Evolutionary conservation across 2,113 vertebrate species (phyloP).

Genomic region (Hypanus sabinus): DNA sequence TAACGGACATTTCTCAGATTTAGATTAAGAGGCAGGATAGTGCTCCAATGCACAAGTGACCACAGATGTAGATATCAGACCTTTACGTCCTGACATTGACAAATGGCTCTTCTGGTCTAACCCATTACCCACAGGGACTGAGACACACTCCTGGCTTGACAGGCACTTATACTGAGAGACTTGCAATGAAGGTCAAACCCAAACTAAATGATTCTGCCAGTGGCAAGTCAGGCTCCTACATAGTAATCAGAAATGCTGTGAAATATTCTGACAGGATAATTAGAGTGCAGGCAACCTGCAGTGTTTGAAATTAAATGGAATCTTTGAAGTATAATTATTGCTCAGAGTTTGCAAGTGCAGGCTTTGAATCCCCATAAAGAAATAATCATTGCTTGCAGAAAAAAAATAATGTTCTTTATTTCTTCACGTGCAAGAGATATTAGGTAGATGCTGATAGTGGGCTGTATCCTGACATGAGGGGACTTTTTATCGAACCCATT

Average conservation of each 20-base stretch:
- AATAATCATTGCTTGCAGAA: not conserved
- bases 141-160: not conserved
- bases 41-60: conserved; percentile 29
- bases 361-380: not conserved
- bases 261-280: conserved; percentile 34
- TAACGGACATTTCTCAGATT: not conserved
- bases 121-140: conserved; percentile 16
- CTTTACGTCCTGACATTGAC: conserved; percentile 26
- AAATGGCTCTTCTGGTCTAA: conserved; percentile 8
- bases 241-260: conserved; percentile 14
- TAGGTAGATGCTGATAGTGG: not conserved
- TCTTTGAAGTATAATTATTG: conserved; percentile 34
- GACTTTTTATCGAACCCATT: not conserved
- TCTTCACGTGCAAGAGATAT: not conserved
- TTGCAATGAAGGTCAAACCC: conserved; percentile 30
- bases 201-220: conserved; percentile 26
- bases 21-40: not conserved
- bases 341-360: not conserved
- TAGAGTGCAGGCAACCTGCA: conserved; percentile 20
- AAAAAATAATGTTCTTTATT: not conserved
- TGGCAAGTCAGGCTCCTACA: not conserved
- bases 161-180: conserved; percentile 1
- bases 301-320: conserved; percentile 33
- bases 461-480: not conserved
- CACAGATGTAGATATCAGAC: conserved; percentile 15